Percentiles rank a stretch among this genome's conserved stretches.
These are phyloP conservation scores for Acrobasis suavella DNA, from an alignment of 2,888 invertebrate genomes.

Conservation along the genomic window DNA sequence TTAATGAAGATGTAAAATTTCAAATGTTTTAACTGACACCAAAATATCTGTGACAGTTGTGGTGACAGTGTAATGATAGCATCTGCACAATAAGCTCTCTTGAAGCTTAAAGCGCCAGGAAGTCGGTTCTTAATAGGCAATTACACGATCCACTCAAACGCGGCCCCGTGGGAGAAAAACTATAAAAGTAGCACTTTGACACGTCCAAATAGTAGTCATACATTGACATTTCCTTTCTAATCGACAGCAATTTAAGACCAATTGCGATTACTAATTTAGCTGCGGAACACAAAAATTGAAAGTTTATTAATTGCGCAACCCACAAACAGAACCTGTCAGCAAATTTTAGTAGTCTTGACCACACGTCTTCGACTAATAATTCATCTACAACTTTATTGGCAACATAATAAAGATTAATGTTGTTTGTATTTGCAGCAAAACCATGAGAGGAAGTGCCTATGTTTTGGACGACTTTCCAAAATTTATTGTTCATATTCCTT, in stretches of 20 bases:
- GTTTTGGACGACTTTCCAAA: constrained; percentile 51
- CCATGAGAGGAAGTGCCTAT: constrained; percentile 37
- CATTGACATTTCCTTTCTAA: constrained; percentile 23
- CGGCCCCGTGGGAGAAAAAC: constrained; percentile 19
- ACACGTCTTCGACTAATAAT: not conserved
- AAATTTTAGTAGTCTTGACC: constrained; percentile 25
- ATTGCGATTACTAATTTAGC: constrained; percentile 36
- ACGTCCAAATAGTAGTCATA: constrained; percentile 14
- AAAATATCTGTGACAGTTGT: not conserved
- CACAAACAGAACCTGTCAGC: constrained; percentile 40
- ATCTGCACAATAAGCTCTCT: constrained; percentile 1
- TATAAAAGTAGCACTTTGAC: constrained; percentile 18
- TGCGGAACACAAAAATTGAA: constrained; percentile 49
- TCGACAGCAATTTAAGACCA: constrained; percentile 29
- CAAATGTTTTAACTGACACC: too few relatives aligned
- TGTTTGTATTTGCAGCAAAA: constrained; percentile 23
- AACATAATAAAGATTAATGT: constrained; percentile 23
- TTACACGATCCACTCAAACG: constrained; percentile 13
- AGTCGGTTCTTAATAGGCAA: constrained; percentile 17
- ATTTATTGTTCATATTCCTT: constrained; percentile 43
- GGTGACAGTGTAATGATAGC: not conserved
- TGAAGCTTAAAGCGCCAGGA: not conserved
- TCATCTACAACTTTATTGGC: constrained; percentile 34
- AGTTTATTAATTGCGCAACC: constrained; percentile 48
- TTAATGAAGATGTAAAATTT: too few relatives aligned